Evolutionary conservation across 2,888 invertebrate species (phyloP), one percentile per base, ranked within the genome.

Genomic region (Hanleya hanleyi): DNA sequence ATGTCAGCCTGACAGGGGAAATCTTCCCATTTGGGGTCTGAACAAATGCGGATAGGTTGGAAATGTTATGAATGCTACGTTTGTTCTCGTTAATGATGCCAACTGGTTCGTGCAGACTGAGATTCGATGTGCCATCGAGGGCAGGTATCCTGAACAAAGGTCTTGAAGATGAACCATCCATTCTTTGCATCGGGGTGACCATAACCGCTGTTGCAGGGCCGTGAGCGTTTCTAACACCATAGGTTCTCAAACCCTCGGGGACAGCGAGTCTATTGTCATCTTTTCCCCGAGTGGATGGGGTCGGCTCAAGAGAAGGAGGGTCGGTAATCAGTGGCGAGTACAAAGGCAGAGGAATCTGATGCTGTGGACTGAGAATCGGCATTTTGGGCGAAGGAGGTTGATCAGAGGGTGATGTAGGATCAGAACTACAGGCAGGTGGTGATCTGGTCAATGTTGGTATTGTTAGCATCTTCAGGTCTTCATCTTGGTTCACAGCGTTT

Each of bases 361-460:
- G 84, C 64, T 87, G 86, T 7, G 87, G 87, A 75, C 86, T 86
- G 33, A 87, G 73, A 57, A 86, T 86, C 9, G 87, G 87, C 87
- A 87, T 87, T 78, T 87, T 86, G 3, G 87, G 87, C 37, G 86
- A 87, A 15, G 84, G 77, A 6, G 85, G 84, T 70, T 76, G 79
- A 35, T 69, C 71, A n/a, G 73, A 79, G 7, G 74, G 69, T 2
- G 75, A 36, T 29, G 26, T 35, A 35, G 57, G 29, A 22, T 29
- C 29, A 2, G 57, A 15, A 22, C 57, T 22, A 15, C 15, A 15
- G 32, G 57, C 12, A 26, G 57, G 29, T 29, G 57, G 57, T n/a
- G 47, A 47, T 47, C 22, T 47, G 18, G 47, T 7, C 22, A 7
- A 4, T 7, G 47, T 26, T 15, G 61, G 29, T 26, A 33, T 26